phyloP scores from a whole-genome alignment of 1,140 invertebrate genomes.

The Triops longicaudatus region DNA sequence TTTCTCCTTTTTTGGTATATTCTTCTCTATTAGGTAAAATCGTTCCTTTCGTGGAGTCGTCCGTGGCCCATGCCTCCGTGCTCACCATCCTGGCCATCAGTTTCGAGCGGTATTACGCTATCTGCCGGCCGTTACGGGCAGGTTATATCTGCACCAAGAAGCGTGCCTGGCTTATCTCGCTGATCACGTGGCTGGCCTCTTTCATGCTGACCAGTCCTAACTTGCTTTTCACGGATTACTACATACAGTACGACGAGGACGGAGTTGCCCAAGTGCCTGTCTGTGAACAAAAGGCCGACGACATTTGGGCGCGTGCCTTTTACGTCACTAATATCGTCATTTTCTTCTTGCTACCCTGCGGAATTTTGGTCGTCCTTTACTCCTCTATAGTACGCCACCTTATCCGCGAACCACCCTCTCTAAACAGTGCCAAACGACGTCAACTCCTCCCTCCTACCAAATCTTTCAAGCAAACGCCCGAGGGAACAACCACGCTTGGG shows the following conservation, averaged over 20 bases:
- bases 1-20: constrained; percentile 26
- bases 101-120: constrained; percentile 45
- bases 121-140: constrained; percentile 42
- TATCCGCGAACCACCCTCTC: constrained; percentile 51
- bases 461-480: neutral
- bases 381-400: constrained; percentile 71
- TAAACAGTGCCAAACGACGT: neutral
- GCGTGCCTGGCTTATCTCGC: constrained; percentile 36
- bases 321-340: constrained; percentile 65
- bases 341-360: constrained; percentile 75
- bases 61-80: constrained; percentile 30
- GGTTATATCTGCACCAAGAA: constrained; percentile 38
- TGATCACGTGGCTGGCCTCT: constrained; percentile 36
- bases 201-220: constrained; percentile 53
- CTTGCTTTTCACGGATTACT: constrained; percentile 61
- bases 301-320: constrained; percentile 63
- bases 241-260: constrained; percentile 50
- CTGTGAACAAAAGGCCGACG: constrained; percentile 62
- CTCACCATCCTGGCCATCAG: constrained; percentile 33
- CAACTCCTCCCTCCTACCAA: neutral
- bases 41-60: constrained; percentile 29
- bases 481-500: neutral
- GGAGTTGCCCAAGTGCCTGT: constrained; percentile 58
- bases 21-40: constrained; percentile 21
- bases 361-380: constrained; percentile 70